These are phyloP conservation scores for Beaufortia kweichowensis DNA, from an alignment of 2,113 vertebrate genomes.

Conservation along the genomic window DNA sequence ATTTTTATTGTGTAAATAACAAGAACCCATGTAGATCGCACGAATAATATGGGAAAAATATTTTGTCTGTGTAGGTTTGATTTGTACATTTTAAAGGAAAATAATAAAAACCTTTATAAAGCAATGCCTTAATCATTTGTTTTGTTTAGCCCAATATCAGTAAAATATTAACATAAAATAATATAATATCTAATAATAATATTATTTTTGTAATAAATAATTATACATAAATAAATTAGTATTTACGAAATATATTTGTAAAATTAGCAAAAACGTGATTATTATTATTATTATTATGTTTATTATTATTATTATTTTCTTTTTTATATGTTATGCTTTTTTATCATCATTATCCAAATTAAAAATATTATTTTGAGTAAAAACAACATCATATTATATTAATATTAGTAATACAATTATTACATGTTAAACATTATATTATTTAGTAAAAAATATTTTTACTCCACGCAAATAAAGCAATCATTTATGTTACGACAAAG, in stretches of 20 bases:
- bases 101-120: constrained; percentile 47
- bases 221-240: not conserved
- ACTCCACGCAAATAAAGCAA: too few relatives aligned
- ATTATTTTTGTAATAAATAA: not conserved
- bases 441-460: too few relatives aligned
- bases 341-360: too few relatives aligned
- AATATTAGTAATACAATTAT: too few relatives aligned
- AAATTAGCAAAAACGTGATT: not conserved
- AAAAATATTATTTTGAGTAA: too few relatives aligned
- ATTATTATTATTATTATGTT: too few relatives aligned
- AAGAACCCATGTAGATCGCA: not conserved
- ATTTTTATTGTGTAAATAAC: not conserved
- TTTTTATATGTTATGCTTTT: too few relatives aligned
- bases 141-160: not conserved
- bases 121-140: constrained; percentile 3
- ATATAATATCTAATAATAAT: not conserved
- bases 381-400: too few relatives aligned
- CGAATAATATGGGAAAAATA: not conserved
- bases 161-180: not conserved
- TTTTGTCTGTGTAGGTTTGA: constrained; percentile 29
- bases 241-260: not conserved
- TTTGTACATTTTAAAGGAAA: constrained; percentile 31
- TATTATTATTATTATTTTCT: too few relatives aligned
- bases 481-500: too few relatives aligned
- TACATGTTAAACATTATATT: too few relatives aligned